Evolutionary conservation across 1,140 invertebrate species (phyloP), one percentile per base, ranked within the genome.

Genomic region (Asbolus verrucosus): DNA sequence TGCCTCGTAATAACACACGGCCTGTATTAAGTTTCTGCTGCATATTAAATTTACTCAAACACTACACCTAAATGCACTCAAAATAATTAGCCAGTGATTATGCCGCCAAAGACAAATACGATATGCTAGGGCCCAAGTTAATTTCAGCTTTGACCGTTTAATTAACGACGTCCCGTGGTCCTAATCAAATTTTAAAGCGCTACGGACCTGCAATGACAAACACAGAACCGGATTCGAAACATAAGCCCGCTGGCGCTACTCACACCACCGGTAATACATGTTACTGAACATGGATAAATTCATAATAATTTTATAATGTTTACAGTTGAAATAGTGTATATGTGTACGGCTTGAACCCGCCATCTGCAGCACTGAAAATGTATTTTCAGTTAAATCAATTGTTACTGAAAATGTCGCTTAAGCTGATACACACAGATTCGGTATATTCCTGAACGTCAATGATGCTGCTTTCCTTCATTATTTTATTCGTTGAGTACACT

Each of bases 81-180:
- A 54, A 24, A 54, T 54, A 54, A 54, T 54, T 54, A 54, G 46
- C 19, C 27, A 14, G 21, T 27, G 46, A 54, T 54, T 54, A 54
- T 54, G 21, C 46, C 21, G 46, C 46, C 21, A 54, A 54, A 54
- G 46, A 54, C 46, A 54, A 54, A 54, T 54, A 54, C 21, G 46
- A 54, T 27, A 27, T 54, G 21, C 14, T 21, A 54, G 18, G 21
- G 21, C 6, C 11, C 14, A 11, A 27, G 19, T 54, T 54, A 27
- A 46, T 27, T 54, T 54, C 21, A 27, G 46, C 46, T 54, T 54
- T 54, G 46, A 54, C 46, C 46, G 46, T 54, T 54, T 54, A 54
- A 54, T 54, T 54, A 54, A 54, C 46, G 46, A 27, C 46, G 19
- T 54, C 46, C 46, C 21, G 21, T 14, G 46, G 46, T 27, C 27